phyloP scores from a whole-genome alignment of 2,113 vertebrate species.

The Ramphastos sulfuratus region DNA sequence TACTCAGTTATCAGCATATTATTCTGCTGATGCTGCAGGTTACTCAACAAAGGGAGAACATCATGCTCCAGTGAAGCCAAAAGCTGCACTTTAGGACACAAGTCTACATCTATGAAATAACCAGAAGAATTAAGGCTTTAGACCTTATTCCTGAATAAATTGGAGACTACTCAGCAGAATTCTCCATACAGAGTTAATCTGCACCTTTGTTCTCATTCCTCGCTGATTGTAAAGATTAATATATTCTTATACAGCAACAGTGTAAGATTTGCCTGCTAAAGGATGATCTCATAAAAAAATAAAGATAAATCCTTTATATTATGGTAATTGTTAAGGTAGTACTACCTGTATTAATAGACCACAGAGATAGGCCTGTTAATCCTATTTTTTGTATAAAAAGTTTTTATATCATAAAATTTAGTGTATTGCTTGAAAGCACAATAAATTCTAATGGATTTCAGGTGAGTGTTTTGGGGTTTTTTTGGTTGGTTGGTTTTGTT shows the following conservation, averaged over 20 bases:
- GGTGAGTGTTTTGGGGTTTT: no score
- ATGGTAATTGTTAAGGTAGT: background rate
- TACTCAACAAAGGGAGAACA: background rate
- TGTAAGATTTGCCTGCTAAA: background rate
- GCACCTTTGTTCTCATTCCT: background rate
- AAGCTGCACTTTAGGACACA: background rate
- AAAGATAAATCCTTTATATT: background rate
- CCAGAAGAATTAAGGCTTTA: background rate
- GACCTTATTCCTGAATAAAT: background rate
- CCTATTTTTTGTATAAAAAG: no score
- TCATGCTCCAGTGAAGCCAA: background rate
- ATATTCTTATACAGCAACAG: background rate
- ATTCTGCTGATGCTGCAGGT: background rate
- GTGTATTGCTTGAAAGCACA: background rate
- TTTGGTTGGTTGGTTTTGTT: background rate
- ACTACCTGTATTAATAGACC: background rate
- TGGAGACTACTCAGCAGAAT: background rate
- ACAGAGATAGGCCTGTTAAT: background rate
- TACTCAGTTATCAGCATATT: background rate
- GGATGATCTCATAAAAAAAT: background rate
- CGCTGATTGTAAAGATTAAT: background rate
- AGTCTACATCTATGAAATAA: background rate
- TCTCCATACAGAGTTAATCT: background rate
- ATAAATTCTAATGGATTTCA: background rate
- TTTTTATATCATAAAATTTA: background rate